phyloP scores from a whole-genome alignment of 2,888 invertebrate genomes.

The Monochamus alternatus region DNA sequence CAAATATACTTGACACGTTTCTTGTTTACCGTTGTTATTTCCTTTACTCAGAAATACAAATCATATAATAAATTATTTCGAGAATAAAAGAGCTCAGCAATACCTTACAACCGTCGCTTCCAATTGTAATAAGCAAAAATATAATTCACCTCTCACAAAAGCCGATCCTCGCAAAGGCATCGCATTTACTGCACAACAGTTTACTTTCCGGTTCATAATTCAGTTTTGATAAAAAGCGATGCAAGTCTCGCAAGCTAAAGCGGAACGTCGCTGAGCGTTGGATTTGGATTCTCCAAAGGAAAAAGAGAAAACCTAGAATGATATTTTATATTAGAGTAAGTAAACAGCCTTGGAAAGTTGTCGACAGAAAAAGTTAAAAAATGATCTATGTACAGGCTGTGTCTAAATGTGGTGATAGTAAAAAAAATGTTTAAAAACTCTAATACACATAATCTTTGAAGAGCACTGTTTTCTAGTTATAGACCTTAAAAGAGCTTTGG shows the following conservation, averaged over 20 bases:
- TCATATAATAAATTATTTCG: neutral
- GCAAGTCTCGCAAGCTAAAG: neutral
- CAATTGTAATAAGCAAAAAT: neutral
- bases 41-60: neutral
- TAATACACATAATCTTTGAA: no score
- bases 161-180: neutral
- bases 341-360: neutral
- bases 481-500: no score
- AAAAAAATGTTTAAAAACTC: no score
- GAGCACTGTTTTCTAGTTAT: no score
- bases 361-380: neutral
- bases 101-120: neutral
- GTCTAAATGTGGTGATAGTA: no score
- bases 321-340: neutral
- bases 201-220: constrained; percentile 12
- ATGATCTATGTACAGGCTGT: no score
- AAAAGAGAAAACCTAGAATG: neutral
- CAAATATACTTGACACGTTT: no score
- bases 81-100: neutral
- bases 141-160: constrained; percentile 1
- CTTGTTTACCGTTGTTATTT: no score
- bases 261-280: neutral
- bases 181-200: neutral
- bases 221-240: constrained; percentile 7
- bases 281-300: neutral